Percentiles rank a stretch among this genome's conserved stretches.
phyloP scores from a whole-genome alignment of 2,113 vertebrate species.

The Solenodon paradoxus region DNA sequence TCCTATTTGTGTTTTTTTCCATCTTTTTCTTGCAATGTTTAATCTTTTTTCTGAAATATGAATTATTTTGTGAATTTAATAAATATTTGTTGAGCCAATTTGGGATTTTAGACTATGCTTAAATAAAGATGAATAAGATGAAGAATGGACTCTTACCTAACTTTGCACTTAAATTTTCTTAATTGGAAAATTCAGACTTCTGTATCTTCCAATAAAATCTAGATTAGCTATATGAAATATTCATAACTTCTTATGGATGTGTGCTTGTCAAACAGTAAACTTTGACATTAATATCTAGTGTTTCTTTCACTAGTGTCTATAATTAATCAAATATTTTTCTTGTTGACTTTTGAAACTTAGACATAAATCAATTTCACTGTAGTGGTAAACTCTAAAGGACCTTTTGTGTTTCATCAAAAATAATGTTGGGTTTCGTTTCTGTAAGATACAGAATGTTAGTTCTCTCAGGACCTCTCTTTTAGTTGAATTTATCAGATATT shows the following conservation, averaged over 20 bases:
- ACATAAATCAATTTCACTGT: conserved; percentile 42
- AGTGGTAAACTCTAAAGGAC: not conserved
- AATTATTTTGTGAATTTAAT: conserved; percentile 11
- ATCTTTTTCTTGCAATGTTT: not conserved
- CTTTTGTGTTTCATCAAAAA: not conserved
- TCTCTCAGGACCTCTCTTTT: not conserved
- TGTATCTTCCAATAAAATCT: not conserved
- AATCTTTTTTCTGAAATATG: not conserved
- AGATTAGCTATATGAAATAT: not conserved
- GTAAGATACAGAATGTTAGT: not conserved
- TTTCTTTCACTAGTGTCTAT: not conserved
- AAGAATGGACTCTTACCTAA: not conserved
- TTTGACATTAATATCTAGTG: not conserved
- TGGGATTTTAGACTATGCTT: not conserved
- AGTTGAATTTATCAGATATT: not conserved
- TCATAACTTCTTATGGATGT: not conserved
- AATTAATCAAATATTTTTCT: conserved; percentile 28
- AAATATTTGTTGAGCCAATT: conserved; percentile 15
- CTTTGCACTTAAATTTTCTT: conserved; percentile 8
- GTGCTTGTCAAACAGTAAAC: not conserved
- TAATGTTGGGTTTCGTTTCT: not conserved
- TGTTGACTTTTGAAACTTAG: conserved; percentile 28
- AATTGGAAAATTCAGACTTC: not conserved
- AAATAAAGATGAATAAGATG: not conserved
- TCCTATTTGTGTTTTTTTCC: not conserved